Evolutionary conservation across 2,113 vertebrate genomes (phyloP).

Genomic region (Ammodytes marinus): DNA sequence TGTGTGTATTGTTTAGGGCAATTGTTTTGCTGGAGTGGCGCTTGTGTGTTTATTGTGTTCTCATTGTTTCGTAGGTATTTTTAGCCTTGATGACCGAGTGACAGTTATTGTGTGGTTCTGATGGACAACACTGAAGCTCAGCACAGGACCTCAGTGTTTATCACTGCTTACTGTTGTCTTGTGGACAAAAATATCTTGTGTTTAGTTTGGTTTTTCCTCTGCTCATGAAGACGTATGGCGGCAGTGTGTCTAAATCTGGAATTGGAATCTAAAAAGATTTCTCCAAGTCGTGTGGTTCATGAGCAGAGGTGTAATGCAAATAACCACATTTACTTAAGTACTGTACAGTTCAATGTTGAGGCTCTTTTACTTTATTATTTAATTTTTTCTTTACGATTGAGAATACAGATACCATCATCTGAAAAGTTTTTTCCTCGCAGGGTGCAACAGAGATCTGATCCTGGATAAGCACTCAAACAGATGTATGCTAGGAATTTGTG

Average conservation of each 20-base stretch:
- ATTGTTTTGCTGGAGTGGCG: neutral
- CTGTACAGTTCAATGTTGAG: too few relatives aligned
- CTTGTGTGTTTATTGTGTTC: neutral
- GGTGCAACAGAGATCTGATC: neutral
- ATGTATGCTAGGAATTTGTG: neutral
- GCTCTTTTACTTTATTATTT: too few relatives aligned
- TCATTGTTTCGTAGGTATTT: constrained; percentile 8
- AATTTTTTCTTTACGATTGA: neutral
- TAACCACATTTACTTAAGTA: too few relatives aligned
- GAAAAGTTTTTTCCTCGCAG: neutral
- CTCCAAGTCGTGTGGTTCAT: too few relatives aligned
- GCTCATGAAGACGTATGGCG: neutral
- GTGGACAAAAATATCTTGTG: neutral
- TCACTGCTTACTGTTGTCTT: neutral
- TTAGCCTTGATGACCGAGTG: neutral
- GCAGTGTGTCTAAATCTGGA: neutral
- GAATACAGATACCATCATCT: neutral
- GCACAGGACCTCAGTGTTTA: constrained; percentile 1
- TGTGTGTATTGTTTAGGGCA: neutral
- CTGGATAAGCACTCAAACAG: neutral
- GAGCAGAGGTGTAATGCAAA: too few relatives aligned
- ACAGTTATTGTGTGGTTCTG: neutral
- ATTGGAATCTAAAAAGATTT: too few relatives aligned
- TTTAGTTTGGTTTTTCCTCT: neutral
- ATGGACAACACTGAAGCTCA: constrained; percentile 1